These are phyloP conservation scores for Athalia cordata DNA, from an alignment of 2,888 invertebrate genomes.

Conservation along the genomic window DNA sequence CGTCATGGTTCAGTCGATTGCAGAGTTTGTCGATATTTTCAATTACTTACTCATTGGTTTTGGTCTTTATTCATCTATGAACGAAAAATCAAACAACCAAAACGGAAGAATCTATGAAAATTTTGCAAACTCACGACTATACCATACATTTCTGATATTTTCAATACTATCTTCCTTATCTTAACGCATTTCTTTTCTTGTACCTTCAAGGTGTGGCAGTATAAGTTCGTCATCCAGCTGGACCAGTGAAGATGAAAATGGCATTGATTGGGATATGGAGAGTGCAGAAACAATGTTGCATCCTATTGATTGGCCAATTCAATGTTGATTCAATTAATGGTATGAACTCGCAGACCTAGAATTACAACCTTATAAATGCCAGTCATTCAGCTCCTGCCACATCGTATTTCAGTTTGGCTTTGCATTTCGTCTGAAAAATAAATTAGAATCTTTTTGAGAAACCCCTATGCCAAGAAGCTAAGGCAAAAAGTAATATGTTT, in stretches of 20 bases:
- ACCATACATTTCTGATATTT: not conserved
- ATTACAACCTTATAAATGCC: slow-evolving; percentile 26
- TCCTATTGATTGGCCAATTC: slow-evolving; percentile 39
- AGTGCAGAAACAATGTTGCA: slow-evolving; percentile 37
- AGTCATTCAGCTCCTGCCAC: slow-evolving; percentile 31
- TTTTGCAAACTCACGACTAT: slow-evolving; percentile 1
- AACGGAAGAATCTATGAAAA: not conserved
- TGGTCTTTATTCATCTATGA: no score
- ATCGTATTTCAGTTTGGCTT: slow-evolving; percentile 27
- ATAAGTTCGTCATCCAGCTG: slow-evolving; percentile 71
- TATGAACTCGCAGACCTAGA: slow-evolving; percentile 28
- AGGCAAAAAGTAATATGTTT: slow-evolving; percentile 20
- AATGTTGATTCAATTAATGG: slow-evolving; percentile 35
- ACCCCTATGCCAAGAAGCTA: slow-evolving; percentile 17
- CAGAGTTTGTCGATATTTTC: not conserved
- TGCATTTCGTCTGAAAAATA: slow-evolving; percentile 27
- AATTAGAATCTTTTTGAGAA: slow-evolving; percentile 14
- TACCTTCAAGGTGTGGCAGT: slow-evolving; percentile 77
- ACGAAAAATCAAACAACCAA: no score
- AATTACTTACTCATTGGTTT: not conserved
- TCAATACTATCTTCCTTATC: not conserved
- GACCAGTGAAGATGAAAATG: slow-evolving; percentile 45
- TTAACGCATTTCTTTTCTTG: slow-evolving; percentile 29
- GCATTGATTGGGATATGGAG: slow-evolving; percentile 48
- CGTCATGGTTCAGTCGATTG: not conserved